A percentile compares a stretch with the other conserved stretches of the same genome.
Evolutionary conservation across 2,113 vertebrate species (phyloP).

Genomic region (Marmota flaviventris): DNA sequence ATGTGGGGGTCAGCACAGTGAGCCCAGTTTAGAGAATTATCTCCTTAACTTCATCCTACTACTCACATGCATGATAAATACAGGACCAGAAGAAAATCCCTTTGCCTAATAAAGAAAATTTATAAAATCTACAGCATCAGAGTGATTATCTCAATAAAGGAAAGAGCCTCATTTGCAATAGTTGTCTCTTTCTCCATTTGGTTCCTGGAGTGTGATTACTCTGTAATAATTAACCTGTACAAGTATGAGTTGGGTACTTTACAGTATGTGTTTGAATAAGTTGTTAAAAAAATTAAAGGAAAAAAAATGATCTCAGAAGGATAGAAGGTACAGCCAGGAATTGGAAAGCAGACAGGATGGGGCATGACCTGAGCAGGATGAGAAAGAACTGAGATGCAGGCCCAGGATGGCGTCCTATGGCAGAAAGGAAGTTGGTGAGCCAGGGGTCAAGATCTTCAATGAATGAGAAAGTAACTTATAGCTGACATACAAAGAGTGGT

Average conservation of each 20-base stretch:
- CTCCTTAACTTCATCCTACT: too few relatives aligned
- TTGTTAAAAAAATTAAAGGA: not conserved
- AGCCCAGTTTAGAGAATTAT: too few relatives aligned
- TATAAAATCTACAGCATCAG: not conserved
- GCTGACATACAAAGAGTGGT: not conserved
- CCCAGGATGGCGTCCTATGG: not conserved
- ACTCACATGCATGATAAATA: not conserved
- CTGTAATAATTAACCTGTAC: not conserved
- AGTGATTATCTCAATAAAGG: not conserved
- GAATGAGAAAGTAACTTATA: not conserved
- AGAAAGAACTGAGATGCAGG: not conserved
- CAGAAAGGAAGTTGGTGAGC: not conserved
- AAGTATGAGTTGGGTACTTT: not conserved
- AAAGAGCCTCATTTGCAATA: not conserved
- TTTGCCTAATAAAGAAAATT: not conserved
- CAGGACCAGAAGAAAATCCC: not conserved
- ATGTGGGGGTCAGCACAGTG: too few relatives aligned
- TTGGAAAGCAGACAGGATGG: not conserved
- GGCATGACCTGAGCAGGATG: not conserved
- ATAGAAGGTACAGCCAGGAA: not conserved
- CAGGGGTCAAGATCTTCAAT: not conserved
- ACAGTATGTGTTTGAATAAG: not conserved
- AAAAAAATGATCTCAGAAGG: not conserved
- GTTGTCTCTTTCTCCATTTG: not conserved
- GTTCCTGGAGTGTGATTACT: not conserved